phyloP scores from a whole-genome alignment of 2,797 vertebrate genomes.

The Xerus rutilus region DNA sequence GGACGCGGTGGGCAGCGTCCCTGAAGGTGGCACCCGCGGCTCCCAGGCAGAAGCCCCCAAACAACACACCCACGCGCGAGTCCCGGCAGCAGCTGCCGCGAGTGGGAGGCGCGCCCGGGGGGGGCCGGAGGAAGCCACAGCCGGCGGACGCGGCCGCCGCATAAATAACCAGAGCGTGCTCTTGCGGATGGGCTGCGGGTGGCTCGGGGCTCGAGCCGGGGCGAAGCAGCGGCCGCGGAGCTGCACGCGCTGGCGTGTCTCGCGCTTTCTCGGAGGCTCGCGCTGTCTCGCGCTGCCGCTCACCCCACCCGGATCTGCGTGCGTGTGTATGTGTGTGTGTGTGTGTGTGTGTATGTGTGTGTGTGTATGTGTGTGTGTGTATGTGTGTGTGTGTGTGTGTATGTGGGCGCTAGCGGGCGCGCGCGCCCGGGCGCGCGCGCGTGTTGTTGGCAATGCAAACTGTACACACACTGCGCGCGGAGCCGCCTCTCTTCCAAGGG shows the following conservation, averaged over 20 bases:
- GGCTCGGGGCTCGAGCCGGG: conserved; percentile 72
- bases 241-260: conserved; percentile 84
- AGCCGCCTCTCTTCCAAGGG: conserved; percentile 31
- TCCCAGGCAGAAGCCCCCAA: conserved; percentile 62
- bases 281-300: conserved; percentile 83
- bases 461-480: conserved; percentile 62
- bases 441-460: conserved; percentile 81
- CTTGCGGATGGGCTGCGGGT: conserved; percentile 25
- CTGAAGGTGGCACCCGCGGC: conserved; percentile 69
- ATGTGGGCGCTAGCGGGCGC: conserved; percentile 74
- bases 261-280: conserved; percentile 88
- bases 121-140: conserved; percentile 85
- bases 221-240: conserved; percentile 65
- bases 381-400: conserved; percentile 57
- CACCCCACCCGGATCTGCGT: conserved; percentile 72
- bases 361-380: conserved; percentile 3
- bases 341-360: background rate
- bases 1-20: conserved; percentile 69
- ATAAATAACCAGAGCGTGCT: conserved; percentile 61
- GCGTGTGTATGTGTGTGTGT: conserved; percentile 14
- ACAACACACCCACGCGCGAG: conserved; percentile 86
- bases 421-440: conserved; percentile 64
- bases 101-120: conserved; percentile 61
- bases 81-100: conserved; percentile 69
- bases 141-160: conserved; percentile 86